These are phyloP conservation scores for Drosophila kohkoa DNA, from an alignment of 1,140 invertebrate genomes.

Conservation along the genomic window DNA sequence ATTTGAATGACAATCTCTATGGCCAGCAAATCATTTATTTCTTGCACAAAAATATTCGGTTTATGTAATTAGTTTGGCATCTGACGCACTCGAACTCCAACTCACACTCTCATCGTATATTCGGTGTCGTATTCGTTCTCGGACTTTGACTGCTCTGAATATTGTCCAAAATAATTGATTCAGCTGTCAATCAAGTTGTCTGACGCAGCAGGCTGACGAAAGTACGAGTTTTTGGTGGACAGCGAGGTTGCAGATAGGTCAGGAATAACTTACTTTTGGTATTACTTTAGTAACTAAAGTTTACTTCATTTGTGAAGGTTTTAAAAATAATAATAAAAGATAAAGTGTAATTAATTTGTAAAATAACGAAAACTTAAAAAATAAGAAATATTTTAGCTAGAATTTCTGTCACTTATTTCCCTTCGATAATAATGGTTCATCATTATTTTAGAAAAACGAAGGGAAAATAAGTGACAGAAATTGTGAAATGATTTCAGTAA, in stretches of 20 bases:
- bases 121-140: neutral
- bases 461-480: no score
- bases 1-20: constrained; percentile 67
- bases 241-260: neutral
- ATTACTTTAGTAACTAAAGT: no score
- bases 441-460: no score
- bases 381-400: no score
- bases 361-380: no score
- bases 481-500: no score
- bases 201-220: constrained; percentile 18
- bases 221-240: neutral
- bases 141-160: constrained; percentile 20
- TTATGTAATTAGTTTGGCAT: constrained; percentile 69
- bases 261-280: neutral
- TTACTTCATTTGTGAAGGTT: no score
- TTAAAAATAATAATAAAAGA: no score
- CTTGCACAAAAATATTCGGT: constrained; percentile 22
- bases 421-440: no score
- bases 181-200: constrained; percentile 49
- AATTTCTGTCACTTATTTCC: no score
- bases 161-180: constrained; percentile 67
- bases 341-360: no score
- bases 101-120: no score
- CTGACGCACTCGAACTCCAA: constrained; percentile 10
- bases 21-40: constrained; percentile 45